These are phyloP conservation scores for Drosophila prolongata DNA, from an alignment of 2,888 invertebrate species.

Conservation along the genomic window DNA sequence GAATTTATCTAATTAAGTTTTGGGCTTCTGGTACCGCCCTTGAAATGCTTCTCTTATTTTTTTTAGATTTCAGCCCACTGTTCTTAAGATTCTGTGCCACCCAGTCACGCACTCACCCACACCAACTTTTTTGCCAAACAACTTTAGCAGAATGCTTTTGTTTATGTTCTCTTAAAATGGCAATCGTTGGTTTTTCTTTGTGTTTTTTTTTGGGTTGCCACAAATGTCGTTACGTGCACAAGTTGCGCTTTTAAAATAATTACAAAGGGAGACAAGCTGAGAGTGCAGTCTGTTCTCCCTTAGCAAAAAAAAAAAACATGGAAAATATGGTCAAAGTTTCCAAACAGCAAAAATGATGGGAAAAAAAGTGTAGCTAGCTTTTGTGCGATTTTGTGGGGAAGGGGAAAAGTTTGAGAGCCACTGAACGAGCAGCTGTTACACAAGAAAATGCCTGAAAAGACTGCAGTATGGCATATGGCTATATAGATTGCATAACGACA, in stretches of 20 bases:
- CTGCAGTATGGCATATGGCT: constrained; percentile 37
- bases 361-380: constrained; percentile 62
- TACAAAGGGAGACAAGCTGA: constrained; percentile 56
- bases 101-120: constrained; percentile 39
- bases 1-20: constrained; percentile 38
- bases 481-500: constrained; percentile 63
- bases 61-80: constrained; percentile 12
- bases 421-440: constrained; percentile 58
- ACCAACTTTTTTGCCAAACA: constrained; percentile 18
- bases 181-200: constrained; percentile 53
- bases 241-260: constrained; percentile 80
- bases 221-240: constrained; percentile 78
- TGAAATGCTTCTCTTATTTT: not conserved
- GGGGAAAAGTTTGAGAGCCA: constrained; percentile 61
- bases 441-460: constrained; percentile 25
- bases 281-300: constrained; percentile 11
- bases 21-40: not conserved
- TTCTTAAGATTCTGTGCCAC: constrained; percentile 14
- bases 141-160: constrained; percentile 57
- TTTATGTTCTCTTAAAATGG: constrained; percentile 72
- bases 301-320: not conserved
- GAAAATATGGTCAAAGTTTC: constrained; percentile 49
- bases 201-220: constrained; percentile 53
- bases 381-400: constrained; percentile 50
- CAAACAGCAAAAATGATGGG: constrained; percentile 30